Conservation (phyloP, 1,140 invertebrate species). For the Drosophila punjabiensis region DNA sequence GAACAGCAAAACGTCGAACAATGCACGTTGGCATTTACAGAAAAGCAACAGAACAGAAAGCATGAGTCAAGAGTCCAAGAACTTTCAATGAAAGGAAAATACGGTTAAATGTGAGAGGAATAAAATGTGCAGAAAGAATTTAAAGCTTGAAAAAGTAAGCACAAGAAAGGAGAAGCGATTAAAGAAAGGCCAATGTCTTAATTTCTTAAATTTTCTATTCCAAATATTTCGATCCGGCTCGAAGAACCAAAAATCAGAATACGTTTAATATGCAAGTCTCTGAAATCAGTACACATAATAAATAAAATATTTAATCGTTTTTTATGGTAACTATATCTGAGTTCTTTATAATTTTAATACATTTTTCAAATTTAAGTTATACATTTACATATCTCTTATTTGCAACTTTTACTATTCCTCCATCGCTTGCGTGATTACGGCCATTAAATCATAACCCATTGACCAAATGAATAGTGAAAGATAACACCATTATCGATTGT, state of each 20-base stretch:
- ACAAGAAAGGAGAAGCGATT: neutral
- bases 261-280: neutral
- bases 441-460: constrained; percentile 50
- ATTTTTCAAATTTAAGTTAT: neutral
- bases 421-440: constrained; percentile 17
- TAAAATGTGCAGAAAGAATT: neutral
- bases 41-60: constrained; percentile 13
- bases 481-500: constrained; percentile 27
- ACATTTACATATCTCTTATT: neutral
- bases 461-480: constrained; percentile 30
- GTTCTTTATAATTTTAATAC: neutral
- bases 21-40: constrained; percentile 33
- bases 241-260: neutral
- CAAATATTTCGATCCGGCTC: neutral
- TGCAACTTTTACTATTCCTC: neutral
- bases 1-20: neutral
- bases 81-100: constrained; percentile 4
- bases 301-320: neutral
- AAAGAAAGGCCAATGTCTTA: neutral
- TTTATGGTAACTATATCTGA: too few relatives aligned
- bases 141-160: neutral
- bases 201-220: neutral
- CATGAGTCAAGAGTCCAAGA: constrained; percentile 21
- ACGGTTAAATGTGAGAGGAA: neutral
- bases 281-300: neutral